phyloP scores from a whole-genome alignment of 2,113 vertebrate genomes.

The Epinephelus cyanopodus region DNA sequence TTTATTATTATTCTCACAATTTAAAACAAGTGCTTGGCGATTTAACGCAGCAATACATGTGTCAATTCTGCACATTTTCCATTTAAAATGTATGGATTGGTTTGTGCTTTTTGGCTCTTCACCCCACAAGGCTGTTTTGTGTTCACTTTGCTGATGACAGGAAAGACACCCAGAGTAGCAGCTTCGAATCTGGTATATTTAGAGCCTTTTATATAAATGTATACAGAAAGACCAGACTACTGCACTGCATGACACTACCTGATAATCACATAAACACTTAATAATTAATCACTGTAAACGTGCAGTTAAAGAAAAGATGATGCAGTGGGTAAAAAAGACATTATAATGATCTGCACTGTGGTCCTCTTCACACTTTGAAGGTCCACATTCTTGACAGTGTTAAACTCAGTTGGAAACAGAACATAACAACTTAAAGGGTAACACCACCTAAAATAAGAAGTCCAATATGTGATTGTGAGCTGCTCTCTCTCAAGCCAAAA shows the following conservation, averaged over 20 bases:
- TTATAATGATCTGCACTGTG: neutral
- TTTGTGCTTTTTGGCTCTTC: neutral
- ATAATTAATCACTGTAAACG: neutral
- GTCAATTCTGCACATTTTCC: neutral
- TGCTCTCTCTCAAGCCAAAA: too few species aligned
- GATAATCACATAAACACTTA: too few species aligned
- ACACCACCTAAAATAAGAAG: too few species aligned
- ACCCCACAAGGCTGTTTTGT: neutral
- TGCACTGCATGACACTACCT: too few species aligned
- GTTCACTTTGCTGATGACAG: neutral
- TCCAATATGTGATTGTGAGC: too few species aligned
- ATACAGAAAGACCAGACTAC: neutral
- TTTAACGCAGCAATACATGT: neutral
- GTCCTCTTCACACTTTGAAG: neutral
- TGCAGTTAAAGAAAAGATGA: neutral
- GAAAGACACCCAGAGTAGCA: neutral
- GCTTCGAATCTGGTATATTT: too few species aligned
- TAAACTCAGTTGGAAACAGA: neutral
- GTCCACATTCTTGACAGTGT: neutral
- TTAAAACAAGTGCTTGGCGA: conserved; percentile 19
- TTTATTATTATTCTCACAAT: conserved; percentile 27
- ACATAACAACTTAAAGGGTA: too few species aligned
- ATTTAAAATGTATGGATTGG: neutral
- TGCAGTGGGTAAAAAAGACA: neutral
- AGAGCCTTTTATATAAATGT: neutral